Percentiles rank a stretch among this genome's conserved stretches.
phyloP scores from a whole-genome alignment of 2,888 invertebrate species.

The Leptinotarsa haldemani region DNA sequence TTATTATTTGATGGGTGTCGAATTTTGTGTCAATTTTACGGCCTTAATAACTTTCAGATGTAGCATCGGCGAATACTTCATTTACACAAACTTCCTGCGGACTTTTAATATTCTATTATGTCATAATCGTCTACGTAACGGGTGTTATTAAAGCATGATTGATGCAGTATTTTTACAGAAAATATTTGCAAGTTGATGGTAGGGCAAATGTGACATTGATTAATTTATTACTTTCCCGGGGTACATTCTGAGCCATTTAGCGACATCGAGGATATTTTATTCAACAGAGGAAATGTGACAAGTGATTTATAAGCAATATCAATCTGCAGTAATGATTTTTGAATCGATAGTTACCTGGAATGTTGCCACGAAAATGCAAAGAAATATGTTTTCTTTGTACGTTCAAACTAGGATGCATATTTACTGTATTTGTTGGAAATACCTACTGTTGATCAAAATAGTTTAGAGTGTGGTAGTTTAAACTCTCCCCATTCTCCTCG shows the following conservation, averaged over 20 bases:
- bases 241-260: neutral
- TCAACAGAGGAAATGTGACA: neutral
- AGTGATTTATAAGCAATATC: neutral
- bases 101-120: slow-evolving; percentile 7
- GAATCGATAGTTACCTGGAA: neutral
- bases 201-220: slow-evolving; percentile 14
- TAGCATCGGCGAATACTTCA: neutral
- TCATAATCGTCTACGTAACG: slow-evolving; percentile 10
- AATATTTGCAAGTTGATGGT: slow-evolving; percentile 11
- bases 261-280: slow-evolving; percentile 1
- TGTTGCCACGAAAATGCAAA: neutral
- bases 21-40: neutral
- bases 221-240: slow-evolving; percentile 7
- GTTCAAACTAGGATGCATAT: too few species aligned
- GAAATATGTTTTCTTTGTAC: neutral
- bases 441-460: too few species aligned
- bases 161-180: slow-evolving; percentile 11
- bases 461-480: too few species aligned
- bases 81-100: slow-evolving; percentile 5
- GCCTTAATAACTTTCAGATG: neutral
- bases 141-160: slow-evolving; percentile 12
- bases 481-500: too few species aligned
- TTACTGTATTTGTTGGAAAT: too few species aligned
- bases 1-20: too few species aligned
- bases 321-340: neutral